These are phyloP conservation scores for Neuroterus valhalla DNA, from an alignment of 1,140 invertebrate species.

Conservation along the genomic window DNA sequence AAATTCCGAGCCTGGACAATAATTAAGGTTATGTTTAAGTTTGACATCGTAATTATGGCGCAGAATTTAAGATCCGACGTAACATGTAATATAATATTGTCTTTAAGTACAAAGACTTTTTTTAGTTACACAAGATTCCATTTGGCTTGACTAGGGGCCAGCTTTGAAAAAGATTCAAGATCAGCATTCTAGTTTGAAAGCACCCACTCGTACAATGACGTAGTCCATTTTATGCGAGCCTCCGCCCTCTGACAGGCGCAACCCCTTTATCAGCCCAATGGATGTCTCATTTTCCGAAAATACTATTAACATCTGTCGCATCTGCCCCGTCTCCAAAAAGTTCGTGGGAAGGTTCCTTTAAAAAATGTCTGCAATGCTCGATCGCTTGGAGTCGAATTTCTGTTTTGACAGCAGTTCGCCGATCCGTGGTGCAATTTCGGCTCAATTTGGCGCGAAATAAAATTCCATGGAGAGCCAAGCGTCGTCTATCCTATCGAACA, in stretches of 20 bases:
- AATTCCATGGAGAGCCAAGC: slow-evolving; percentile 35
- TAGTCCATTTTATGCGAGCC: slow-evolving; percentile 37
- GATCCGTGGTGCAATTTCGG: slow-evolving; percentile 59
- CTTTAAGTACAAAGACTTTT: too few species aligned
- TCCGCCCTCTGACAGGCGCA: not conserved
- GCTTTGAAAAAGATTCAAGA: too few species aligned
- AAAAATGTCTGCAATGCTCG: slow-evolving; percentile 41
- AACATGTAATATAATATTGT: too few species aligned
- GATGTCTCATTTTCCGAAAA: slow-evolving; percentile 48
- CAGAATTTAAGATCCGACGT: too few species aligned
- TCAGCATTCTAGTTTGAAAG: too few species aligned
- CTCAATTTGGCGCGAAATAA: slow-evolving; percentile 26
- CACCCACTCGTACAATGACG: not conserved
- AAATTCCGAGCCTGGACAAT: too few species aligned
- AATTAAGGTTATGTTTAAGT: too few species aligned
- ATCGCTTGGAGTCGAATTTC: slow-evolving; percentile 63
- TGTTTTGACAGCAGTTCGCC: slow-evolving; percentile 71
- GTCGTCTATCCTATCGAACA: slow-evolving; percentile 42
- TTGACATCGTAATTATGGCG: too few species aligned
- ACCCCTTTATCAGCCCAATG: slow-evolving; percentile 21
- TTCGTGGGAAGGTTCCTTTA: slow-evolving; percentile 37
- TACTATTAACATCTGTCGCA: slow-evolving; percentile 42
- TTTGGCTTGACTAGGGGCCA: too few species aligned
- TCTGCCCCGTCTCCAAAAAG: slow-evolving; percentile 6
- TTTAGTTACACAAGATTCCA: too few species aligned